phyloP scores from a whole-genome alignment of 2,888 invertebrate species.

The Pogonocherus hispidulus region DNA sequence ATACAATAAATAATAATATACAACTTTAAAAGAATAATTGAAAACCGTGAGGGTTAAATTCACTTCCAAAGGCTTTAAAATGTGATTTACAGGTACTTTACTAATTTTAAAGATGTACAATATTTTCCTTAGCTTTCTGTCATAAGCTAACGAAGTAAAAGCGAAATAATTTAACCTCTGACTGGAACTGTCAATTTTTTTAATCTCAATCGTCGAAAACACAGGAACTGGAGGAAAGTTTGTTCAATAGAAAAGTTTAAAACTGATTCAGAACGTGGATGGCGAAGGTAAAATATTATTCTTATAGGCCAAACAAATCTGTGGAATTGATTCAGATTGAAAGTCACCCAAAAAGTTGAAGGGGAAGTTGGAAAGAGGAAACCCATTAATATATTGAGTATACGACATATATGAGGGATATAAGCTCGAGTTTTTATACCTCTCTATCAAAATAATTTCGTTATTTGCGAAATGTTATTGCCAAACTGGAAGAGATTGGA shows the following conservation, averaged over 20 bases:
- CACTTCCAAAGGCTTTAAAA: too few relatives aligned
- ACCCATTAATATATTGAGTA: slow-evolving; percentile 18
- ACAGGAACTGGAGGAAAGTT: slow-evolving; percentile 1
- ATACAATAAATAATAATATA: too few relatives aligned
- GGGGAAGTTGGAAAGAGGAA: slow-evolving; percentile 13
- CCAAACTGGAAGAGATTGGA: neutral
- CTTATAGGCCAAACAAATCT: slow-evolving; percentile 17
- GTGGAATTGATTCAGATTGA: slow-evolving; percentile 19
- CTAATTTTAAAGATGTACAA: neutral
- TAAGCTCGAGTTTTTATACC: slow-evolving; percentile 5
- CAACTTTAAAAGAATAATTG: too few relatives aligned
- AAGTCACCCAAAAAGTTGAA: slow-evolving; percentile 12
- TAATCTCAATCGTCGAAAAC: neutral
- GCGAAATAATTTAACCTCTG: neutral
- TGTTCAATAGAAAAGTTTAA: slow-evolving; percentile 11
- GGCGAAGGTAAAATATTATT: slow-evolving; percentile 12
- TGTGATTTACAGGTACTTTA: too few relatives aligned
- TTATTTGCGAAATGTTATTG: neutral
- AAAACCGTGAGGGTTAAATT: too few relatives aligned
- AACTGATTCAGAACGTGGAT: slow-evolving; percentile 11
- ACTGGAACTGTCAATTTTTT: slow-evolving; percentile 3
- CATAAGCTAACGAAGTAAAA: neutral
- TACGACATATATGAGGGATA: slow-evolving; percentile 7
- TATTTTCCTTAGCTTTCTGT: neutral
- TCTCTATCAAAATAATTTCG: slow-evolving; percentile 7